These are phyloP conservation scores for Tupaia tana DNA, from an alignment of 2,113 vertebrate species.

Conservation along the genomic window DNA sequence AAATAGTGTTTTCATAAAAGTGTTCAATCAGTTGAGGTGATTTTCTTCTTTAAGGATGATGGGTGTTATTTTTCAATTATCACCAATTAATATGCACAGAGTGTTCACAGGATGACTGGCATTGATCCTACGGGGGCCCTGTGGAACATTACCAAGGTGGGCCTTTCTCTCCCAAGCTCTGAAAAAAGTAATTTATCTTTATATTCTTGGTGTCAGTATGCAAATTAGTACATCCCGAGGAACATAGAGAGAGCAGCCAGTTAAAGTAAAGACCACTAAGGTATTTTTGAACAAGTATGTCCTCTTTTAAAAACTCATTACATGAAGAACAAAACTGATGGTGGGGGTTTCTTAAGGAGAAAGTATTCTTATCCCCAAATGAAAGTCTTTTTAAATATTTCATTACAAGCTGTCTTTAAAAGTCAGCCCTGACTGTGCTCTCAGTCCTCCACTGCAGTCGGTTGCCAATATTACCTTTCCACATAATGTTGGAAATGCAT, in stretches of 20 bases:
- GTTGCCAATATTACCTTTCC: not conserved
- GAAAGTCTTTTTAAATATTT: conserved; percentile 39
- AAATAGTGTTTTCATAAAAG: conserved; percentile 46
- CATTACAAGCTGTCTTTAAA: conserved; percentile 44
- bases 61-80: conserved; percentile 76
- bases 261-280: not conserved
- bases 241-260: conserved; percentile 38
- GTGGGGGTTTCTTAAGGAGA: not conserved
- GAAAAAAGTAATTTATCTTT: conserved; percentile 71
- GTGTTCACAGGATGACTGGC: conserved; percentile 35
- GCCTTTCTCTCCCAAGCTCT: conserved; percentile 52
- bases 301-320: conserved; percentile 27
- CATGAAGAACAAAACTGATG: not conserved
- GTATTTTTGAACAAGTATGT: not conserved
- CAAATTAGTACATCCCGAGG: conserved; percentile 49
- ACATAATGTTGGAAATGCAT: not conserved
- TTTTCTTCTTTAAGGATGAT: conserved; percentile 54
- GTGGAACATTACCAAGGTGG: conserved; percentile 34
- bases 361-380: conserved; percentile 5
- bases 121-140: not conserved
- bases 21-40: not conserved
- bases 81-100: conserved; percentile 72
- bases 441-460: not conserved
- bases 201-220: conserved; percentile 65
- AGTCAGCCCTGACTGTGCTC: not conserved